A percentile compares a stretch with the other conserved stretches of the same genome.
phyloP scores from a whole-genome alignment of 2,888 invertebrate genomes.

The Oscheius sp. region DNA sequence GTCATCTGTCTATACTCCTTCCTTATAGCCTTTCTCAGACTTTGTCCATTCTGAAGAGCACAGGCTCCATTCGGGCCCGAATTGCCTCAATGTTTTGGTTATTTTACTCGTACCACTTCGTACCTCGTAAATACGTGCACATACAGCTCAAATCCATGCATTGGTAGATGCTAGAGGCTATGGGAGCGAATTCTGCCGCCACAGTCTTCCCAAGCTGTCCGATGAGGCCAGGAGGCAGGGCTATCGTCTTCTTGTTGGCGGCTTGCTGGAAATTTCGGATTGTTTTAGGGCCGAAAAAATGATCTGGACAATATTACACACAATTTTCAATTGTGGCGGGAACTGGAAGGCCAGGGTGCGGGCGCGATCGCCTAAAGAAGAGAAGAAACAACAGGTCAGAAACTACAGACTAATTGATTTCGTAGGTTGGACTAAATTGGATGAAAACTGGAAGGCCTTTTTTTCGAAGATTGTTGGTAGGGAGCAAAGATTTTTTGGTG shows the following conservation, averaged over 20 bases:
- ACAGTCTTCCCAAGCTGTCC: constrained; percentile 45
- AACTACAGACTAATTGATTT: no score
- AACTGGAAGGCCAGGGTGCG: no score
- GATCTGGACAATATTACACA: not conserved
- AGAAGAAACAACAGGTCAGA: no score
- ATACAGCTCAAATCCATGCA: constrained; percentile 71
- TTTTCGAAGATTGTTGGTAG: no score
- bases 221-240: constrained; percentile 62
- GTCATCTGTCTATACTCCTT: constrained; percentile 69
- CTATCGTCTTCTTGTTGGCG: constrained; percentile 57
- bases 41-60: constrained; percentile 55
- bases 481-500: no score
- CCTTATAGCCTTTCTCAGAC: constrained; percentile 51
- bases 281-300: not conserved
- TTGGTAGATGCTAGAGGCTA: constrained; percentile 64
- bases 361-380: no score
- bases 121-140: constrained; percentile 66
- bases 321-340: no score
- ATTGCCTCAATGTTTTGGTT: constrained; percentile 12
- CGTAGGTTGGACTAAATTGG: no score
- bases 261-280: constrained; percentile 34
- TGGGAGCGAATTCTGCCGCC: constrained; percentile 65
- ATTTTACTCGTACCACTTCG: not conserved
- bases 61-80: constrained; percentile 45
- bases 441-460: no score